These are phyloP conservation scores for Cyrtorhinus lividipennis DNA, from an alignment of 1,140 invertebrate genomes.

Conservation along the genomic window DNA sequence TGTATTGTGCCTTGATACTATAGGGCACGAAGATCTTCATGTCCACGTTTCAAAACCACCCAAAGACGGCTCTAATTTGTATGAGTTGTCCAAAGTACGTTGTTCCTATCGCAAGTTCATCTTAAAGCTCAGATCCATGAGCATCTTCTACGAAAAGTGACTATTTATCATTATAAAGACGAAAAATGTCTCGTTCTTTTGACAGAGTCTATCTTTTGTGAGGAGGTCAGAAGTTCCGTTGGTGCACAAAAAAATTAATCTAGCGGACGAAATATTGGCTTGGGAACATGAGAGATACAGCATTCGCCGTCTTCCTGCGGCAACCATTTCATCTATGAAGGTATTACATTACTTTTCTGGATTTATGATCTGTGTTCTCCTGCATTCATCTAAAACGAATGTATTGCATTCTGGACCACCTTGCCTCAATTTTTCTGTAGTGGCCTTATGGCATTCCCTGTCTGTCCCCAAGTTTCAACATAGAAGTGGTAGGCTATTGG, in stretches of 20 bases:
- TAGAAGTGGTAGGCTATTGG: too few species aligned
- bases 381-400: too few species aligned
- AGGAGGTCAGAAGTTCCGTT: constrained; percentile 35
- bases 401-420: too few species aligned
- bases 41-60: constrained; percentile 95
- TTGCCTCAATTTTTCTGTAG: too few species aligned
- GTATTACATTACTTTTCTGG: too few species aligned
- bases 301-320: constrained; percentile 75
- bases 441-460: too few species aligned
- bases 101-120: too few species aligned
- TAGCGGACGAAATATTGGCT: constrained; percentile 80
- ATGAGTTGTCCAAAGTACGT: constrained; percentile 3
- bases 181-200: neutral
- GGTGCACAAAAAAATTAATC: constrained; percentile 93
- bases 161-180: neutral
- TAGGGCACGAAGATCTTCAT: constrained; percentile 53
- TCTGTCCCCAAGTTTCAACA: too few species aligned
- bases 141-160: neutral
- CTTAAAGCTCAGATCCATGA: too few species aligned
- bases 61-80: constrained; percentile 57
- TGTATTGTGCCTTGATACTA: constrained; percentile 81
- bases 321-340: constrained; percentile 73
- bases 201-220: constrained; percentile 30
- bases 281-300: constrained; percentile 98
- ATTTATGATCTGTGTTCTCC: too few species aligned